Evolutionary conservation across 2,797 vertebrate genomes (phyloP).

Genomic region (Cyprinella venusta): DNA sequence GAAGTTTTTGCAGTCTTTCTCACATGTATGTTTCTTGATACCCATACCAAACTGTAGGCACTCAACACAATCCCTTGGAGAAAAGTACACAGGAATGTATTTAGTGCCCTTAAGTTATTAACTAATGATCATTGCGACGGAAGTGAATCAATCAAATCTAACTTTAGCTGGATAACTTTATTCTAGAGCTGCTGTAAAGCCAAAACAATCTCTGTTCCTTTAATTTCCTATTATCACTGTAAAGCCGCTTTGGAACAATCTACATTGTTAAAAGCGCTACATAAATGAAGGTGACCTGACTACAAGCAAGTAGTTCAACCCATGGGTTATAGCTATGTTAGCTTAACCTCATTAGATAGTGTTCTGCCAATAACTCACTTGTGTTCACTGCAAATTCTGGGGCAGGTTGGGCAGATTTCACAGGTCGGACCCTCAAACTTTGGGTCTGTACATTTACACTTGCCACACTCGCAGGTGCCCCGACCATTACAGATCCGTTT

Average conservation of each 20-base stretch:
- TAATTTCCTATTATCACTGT: too few relatives aligned
- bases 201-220: too few relatives aligned
- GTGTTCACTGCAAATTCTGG: constrained; percentile 87
- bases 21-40: constrained; percentile 84
- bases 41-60: constrained; percentile 86
- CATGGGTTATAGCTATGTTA: not conserved
- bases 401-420: constrained; percentile 88
- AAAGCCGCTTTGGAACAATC: too few relatives aligned
- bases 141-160: too few relatives aligned
- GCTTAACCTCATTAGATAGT: not conserved
- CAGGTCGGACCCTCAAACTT: constrained; percentile 92
- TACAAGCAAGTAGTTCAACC: not conserved
- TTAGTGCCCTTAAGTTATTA: not conserved
- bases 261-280: too few relatives aligned
- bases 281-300: too few relatives aligned
- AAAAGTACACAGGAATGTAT: not conserved
- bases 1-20: constrained; percentile 82
- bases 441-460: constrained; percentile 87
- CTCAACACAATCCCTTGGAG: constrained; percentile 89
- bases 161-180: too few relatives aligned
- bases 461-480: constrained; percentile 87
- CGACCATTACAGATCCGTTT: constrained; percentile 90
- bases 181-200: too few relatives aligned
- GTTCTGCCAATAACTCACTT: constrained; percentile 79
- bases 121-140: too few relatives aligned